Percentiles rank a stretch among this genome's conserved stretches.
Evolutionary conservation across 2,888 invertebrate species (phyloP).

Genomic region (Sipha maydis): DNA sequence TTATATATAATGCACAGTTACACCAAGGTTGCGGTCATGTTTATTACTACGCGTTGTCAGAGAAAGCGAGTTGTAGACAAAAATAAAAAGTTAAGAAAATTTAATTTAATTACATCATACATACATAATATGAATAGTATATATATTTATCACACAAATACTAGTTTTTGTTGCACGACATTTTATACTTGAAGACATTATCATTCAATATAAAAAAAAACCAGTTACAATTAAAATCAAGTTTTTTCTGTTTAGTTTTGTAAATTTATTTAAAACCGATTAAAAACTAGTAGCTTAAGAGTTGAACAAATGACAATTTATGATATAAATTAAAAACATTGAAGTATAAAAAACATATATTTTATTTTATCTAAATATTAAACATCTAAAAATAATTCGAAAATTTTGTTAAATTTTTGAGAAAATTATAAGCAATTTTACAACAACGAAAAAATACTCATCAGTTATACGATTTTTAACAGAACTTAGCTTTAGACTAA

Average conservation of each 20-base stretch:
- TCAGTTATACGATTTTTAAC: no score
- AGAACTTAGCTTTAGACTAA: no score
- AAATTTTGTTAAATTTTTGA: no score
- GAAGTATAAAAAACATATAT: no score
- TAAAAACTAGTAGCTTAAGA: not conserved
- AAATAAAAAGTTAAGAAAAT: constrained; percentile 19
- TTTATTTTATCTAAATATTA: no score
- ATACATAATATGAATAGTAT: not conserved
- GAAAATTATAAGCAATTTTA: no score
- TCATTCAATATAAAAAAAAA: not conserved
- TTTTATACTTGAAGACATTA: not conserved
- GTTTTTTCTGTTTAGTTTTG: not conserved
- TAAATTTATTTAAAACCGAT: not conserved
- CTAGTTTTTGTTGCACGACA: not conserved
- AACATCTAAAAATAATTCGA: no score
- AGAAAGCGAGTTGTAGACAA: constrained; percentile 32
- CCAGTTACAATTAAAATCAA: not conserved
- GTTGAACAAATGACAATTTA: not conserved
- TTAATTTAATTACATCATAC: constrained; percentile 40
- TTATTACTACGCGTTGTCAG: not conserved
- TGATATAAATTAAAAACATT: not conserved
- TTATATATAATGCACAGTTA: not conserved
- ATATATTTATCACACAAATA: not conserved
- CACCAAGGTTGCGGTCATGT: constrained; percentile 58
- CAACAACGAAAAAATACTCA: no score